phyloP scores from a whole-genome alignment of 2,113 vertebrate genomes.

The Anseranas semipalmata region DNA sequence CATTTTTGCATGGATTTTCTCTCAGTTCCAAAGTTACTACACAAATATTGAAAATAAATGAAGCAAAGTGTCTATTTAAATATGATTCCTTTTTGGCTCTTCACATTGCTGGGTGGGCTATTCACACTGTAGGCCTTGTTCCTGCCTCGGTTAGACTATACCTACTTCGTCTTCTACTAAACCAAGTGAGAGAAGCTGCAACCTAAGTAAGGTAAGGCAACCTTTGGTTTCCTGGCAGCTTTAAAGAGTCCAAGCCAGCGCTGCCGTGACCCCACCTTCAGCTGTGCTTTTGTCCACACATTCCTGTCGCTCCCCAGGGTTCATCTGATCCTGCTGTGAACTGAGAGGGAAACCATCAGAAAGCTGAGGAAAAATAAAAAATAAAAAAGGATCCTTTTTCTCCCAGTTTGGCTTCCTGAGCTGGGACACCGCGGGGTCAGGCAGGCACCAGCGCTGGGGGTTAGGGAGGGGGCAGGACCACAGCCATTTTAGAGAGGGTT shows the following conservation, averaged over 20 bases:
- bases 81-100: rapidly evolving
- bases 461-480: neutral
- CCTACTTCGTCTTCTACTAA: neutral
- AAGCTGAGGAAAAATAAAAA: neutral
- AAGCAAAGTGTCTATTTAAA: neutral
- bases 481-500: neutral
- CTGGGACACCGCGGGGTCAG: neutral
- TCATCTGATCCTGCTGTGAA: constrained; percentile 18
- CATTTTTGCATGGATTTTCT: neutral
- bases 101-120: neutral
- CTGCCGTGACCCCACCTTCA: neutral
- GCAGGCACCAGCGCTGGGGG: neutral
- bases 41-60: neutral
- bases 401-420: neutral
- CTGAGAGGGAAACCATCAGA: neutral
- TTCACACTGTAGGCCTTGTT: neutral
- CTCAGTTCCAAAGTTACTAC: neutral
- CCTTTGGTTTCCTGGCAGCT: neutral
- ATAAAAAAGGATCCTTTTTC: neutral
- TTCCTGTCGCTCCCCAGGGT: neutral
- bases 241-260: neutral
- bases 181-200: neutral
- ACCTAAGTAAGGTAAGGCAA: neutral
- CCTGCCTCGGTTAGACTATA: neutral
- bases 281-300: neutral